Conservation (phyloP, 2,797 vertebrate genomes). For the Pyrrhura leucotis region DNA sequence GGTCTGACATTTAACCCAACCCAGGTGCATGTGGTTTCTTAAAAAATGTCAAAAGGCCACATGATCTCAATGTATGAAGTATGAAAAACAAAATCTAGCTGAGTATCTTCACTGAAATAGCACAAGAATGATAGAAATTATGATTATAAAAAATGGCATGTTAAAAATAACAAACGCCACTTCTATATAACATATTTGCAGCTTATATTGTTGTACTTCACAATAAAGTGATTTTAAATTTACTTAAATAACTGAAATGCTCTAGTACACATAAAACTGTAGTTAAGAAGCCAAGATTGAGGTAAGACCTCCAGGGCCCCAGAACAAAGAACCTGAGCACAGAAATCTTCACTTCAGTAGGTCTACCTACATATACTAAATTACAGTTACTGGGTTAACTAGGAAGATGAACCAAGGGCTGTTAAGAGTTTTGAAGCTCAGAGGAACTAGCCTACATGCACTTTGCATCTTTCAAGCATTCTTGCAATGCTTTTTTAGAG, state of each 20-base stretch:
- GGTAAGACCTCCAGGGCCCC: neutral
- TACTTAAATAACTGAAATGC: neutral
- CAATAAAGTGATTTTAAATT: neutral
- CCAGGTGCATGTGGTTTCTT: conserved; percentile 92
- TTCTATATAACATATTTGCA: neutral
- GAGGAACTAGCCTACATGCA: neutral
- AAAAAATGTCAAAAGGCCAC: conserved; percentile 88
- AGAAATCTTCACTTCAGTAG: neutral
- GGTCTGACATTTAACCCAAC: conserved; percentile 88
- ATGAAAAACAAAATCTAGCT: conserved; percentile 78
- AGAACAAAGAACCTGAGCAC: neutral
- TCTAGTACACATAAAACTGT: neutral
- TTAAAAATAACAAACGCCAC: neutral
- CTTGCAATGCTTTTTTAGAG: neutral
- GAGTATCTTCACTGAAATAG: conserved; percentile 57
- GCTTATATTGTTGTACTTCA: neutral
- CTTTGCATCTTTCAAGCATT: neutral
- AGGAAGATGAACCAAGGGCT: neutral
- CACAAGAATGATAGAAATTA: conserved; percentile 36
- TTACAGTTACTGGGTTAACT: neutral
- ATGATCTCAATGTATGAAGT: conserved; percentile 81
- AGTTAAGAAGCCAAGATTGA: neutral
- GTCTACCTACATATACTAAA: neutral
- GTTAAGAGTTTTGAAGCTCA: neutral
- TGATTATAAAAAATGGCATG: neutral